Evolutionary conservation across 2,888 invertebrate genomes (phyloP).

Genomic region (Adineta ricciae): DNA sequence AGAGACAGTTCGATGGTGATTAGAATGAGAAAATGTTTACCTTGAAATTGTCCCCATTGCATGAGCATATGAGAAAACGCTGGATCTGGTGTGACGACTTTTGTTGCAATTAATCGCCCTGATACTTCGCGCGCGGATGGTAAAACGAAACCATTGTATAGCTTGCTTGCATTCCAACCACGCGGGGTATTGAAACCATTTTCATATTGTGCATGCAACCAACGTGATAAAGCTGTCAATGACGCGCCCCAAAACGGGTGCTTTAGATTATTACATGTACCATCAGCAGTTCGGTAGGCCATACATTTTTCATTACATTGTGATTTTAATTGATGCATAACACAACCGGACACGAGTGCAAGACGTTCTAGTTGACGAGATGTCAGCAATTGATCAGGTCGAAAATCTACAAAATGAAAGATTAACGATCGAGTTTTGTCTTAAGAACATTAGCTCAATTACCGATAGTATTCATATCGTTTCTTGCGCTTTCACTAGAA

Average conservation of each 20-base stretch:
- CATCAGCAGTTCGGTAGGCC: conserved; percentile 82
- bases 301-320: conserved; percentile 78
- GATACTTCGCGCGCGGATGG: conserved; percentile 80
- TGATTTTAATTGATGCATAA: conserved; percentile 39
- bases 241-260: conserved; percentile 87
- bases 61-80: conserved; percentile 84
- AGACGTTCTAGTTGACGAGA: conserved; percentile 27
- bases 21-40: too few species aligned
- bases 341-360: conserved; percentile 31
- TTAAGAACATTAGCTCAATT: neutral
- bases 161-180: conserved; percentile 69
- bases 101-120: conserved; percentile 69
- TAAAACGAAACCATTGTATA: conserved; percentile 68
- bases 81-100: conserved; percentile 53
- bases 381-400: neutral
- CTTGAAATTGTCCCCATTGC: conserved; percentile 94
- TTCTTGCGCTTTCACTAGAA: conserved; percentile 14
- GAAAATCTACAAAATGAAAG: neutral
- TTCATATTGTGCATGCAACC: conserved; percentile 79
- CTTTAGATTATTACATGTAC: conserved; percentile 84
- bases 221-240: conserved; percentile 70
- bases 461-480: neutral
- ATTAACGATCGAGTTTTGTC: too few species aligned
- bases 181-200: conserved; percentile 85
- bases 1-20: too few species aligned